Conservation (phyloP, 2,797 vertebrate species). For the Heliangelus exortis region DNA sequence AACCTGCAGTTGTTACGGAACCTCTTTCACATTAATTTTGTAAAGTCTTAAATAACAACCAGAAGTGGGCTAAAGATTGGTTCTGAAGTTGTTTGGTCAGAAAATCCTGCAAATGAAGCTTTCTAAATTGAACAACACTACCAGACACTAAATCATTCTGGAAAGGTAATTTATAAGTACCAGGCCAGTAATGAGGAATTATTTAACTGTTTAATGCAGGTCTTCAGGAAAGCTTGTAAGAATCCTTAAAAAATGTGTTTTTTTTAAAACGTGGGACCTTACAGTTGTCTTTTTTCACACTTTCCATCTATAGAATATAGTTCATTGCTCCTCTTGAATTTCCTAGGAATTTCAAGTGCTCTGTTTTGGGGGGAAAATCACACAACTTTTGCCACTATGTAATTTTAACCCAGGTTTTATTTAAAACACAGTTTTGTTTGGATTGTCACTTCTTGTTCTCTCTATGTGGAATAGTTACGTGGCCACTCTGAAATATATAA, state of each 20-base stretch:
- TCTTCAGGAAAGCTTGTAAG: not conserved
- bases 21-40: too few species aligned
- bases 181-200: not conserved
- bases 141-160: not conserved
- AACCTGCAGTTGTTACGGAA: too few species aligned
- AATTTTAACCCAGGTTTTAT: not conserved
- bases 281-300: not conserved
- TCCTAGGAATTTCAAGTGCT: not conserved
- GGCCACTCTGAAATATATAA: not conserved
- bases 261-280: not conserved
- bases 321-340: not conserved
- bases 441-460: not conserved
- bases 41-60: not conserved
- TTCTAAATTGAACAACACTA: not conserved
- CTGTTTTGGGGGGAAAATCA: not conserved
- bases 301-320: not conserved
- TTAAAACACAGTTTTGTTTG: not conserved
- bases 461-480: not conserved
- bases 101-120: not conserved
- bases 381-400: not conserved
- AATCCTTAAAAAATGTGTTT: not conserved
- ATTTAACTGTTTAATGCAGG: not conserved
- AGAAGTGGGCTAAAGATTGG: too few species aligned
- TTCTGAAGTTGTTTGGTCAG: not conserved
- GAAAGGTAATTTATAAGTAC: not conserved